Evolutionary conservation across 2,888 invertebrate genomes (phyloP), one percentile per base, ranked within the genome.

Genomic region (Scaptomyza flava): DNA sequence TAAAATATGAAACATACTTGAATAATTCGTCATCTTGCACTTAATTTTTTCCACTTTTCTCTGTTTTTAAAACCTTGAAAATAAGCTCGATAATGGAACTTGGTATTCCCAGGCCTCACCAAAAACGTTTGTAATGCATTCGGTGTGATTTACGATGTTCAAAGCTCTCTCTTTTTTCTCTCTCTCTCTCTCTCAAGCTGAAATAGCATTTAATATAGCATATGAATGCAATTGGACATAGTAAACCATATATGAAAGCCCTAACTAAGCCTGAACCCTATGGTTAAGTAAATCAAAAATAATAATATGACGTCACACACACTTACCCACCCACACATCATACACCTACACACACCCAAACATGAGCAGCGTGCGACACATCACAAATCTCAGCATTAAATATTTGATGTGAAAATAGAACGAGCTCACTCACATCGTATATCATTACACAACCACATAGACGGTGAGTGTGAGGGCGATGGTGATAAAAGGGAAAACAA

Each of bases 331-430:
- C 17, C 6, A 54, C 27, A 42, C 33, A 56, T 12, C 38, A 52
- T 34, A 27, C 50, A 20, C 9, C 9, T 17, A 17, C 17, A 48
- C 31, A 14, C 30, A 43, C 38, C 17, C 14, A 23, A 6, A 47
- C n/a, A 43, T 42, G 48, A 2, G 11, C 9, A 36, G 74, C 30
- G 20, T 9, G 59, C 72, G 27, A 12, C 33, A 62, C 66, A 54
- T 58, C 85, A 79, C 81, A 81, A 85, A 80, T 79, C 72, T 65
- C 23, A 50, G 83, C 60, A 69, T 85, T 82, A 76, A 60, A 76
- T 62, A 67, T 59, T 56, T 51, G 51, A 59, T 42, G 33, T 30
- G 46, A 30, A 43, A 17, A 11, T 5, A n/a, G 60, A 56, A 57
- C 14, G 59, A 23, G 38, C 72, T 57, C 60, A 67, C 66, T 70